A percentile compares a stretch with the other conserved stretches of the same genome.
Evolutionary conservation across 2,888 invertebrate species (phyloP).

Genomic region (Drosophila bunnanda): DNA sequence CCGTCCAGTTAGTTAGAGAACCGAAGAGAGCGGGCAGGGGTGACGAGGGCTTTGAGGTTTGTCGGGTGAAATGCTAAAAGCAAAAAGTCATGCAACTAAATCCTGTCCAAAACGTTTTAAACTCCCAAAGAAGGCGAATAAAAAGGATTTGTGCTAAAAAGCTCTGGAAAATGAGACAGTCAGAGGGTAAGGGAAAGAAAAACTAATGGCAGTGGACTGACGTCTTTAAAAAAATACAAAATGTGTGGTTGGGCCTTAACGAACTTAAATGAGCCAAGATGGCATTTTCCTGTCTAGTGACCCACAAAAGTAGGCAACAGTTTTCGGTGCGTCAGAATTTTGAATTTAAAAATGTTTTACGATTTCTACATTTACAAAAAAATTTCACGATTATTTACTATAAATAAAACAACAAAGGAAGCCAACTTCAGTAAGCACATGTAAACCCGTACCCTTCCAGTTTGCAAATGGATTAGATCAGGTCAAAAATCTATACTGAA

Average conservation of each 20-base stretch:
- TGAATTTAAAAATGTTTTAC: neutral
- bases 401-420: neutral
- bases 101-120: constrained; percentile 76
- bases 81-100: constrained; percentile 78
- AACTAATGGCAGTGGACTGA: constrained; percentile 38
- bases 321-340: neutral
- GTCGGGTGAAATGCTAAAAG: constrained; percentile 64
- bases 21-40: neutral
- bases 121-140: constrained; percentile 55
- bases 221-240: constrained; percentile 28
- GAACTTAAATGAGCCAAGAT: constrained; percentile 24
- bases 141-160: constrained; percentile 74
- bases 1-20: constrained; percentile 30
- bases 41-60: constrained; percentile 42
- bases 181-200: constrained; percentile 12
- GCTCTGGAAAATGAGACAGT: constrained; percentile 56
- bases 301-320: neutral
- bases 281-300: neutral
- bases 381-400: neutral
- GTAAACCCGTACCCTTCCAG: no score
- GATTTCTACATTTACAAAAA: neutral
- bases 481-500: no score
- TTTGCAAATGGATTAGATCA: neutral
- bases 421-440: no score
- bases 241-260: constrained; percentile 27